These are phyloP conservation scores for Lasioglossum pauxillum DNA, from an alignment of 2,888 invertebrate species.

Conservation along the genomic window DNA sequence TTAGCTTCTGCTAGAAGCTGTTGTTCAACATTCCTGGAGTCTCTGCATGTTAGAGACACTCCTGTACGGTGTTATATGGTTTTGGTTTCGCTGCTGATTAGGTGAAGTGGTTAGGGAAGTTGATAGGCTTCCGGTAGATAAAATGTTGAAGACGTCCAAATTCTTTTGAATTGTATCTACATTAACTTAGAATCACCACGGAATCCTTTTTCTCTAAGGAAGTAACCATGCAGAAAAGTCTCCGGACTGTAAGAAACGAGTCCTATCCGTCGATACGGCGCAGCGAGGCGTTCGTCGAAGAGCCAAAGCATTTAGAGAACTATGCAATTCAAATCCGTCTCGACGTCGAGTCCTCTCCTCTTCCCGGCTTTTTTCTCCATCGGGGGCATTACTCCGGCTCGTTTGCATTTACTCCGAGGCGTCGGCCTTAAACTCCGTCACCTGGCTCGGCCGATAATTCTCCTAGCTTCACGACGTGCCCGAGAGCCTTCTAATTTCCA, in stretches of 20 bases:
- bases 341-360: neutral
- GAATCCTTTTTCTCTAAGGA: neutral
- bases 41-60: neutral
- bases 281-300: neutral
- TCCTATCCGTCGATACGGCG: neutral
- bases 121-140: neutral
- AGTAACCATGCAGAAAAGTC: neutral
- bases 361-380: constrained; percentile 7
- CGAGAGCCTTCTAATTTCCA: constrained; percentile 9
- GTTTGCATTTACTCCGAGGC: constrained; percentile 31
- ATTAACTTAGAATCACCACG: neutral
- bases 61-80: neutral
- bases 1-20: constrained; percentile 13
- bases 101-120: neutral
- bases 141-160: neutral
- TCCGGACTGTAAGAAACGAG: neutral
- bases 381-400: constrained; percentile 19
- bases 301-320: constrained; percentile 31
- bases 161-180: neutral
- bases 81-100: neutral
- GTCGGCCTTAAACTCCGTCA: neutral
- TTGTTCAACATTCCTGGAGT: neutral
- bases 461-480: neutral
- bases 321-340: constrained; percentile 32
- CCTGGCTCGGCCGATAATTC: constrained; percentile 7